Conservation (phyloP, 2,888 invertebrate species). For the Scaptomyza reducta region DNA sequence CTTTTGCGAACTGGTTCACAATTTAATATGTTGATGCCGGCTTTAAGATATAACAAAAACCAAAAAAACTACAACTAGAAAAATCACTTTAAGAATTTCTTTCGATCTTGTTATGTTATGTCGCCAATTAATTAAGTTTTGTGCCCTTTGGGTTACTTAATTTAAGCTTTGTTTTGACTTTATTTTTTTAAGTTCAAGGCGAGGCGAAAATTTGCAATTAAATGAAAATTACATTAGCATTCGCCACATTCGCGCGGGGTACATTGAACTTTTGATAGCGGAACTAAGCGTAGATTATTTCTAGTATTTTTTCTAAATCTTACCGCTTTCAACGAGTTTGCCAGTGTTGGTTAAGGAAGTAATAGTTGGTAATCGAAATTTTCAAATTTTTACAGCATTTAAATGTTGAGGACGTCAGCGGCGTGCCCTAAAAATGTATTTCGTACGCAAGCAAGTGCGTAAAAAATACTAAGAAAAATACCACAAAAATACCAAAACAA, state of each 20-base stretch:
- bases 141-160: conserved; percentile 3
- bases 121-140: conserved; percentile 24
- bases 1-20: conserved; percentile 47
- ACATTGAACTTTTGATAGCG: conserved; percentile 57
- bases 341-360: conserved; percentile 4
- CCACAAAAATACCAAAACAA: conserved; percentile 3
- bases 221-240: conserved; percentile 74
- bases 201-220: conserved; percentile 72
- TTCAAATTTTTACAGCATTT: conserved; percentile 60
- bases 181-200: conserved; percentile 53
- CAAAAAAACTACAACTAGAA: conserved; percentile 7
- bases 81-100: conserved; percentile 4
- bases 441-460: conserved; percentile 78
- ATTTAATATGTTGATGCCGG: conserved; percentile 14
- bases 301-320: conserved; percentile 7
- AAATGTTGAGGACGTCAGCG: conserved; percentile 35
- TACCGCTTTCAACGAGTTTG: conserved; percentile 54
- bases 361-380: conserved; percentile 14
- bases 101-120: not conserved
- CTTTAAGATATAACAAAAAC: conserved; percentile 8
- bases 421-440: conserved; percentile 70
- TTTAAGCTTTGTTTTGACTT: conserved; percentile 1
- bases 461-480: conserved; percentile 69
- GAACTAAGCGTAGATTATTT: conserved; percentile 22
- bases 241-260: conserved; percentile 20